Percentiles rank a stretch among this genome's conserved stretches.
Evolutionary conservation across 2,888 invertebrate genomes (phyloP).

Genomic region (Mythimna loreyi): DNA sequence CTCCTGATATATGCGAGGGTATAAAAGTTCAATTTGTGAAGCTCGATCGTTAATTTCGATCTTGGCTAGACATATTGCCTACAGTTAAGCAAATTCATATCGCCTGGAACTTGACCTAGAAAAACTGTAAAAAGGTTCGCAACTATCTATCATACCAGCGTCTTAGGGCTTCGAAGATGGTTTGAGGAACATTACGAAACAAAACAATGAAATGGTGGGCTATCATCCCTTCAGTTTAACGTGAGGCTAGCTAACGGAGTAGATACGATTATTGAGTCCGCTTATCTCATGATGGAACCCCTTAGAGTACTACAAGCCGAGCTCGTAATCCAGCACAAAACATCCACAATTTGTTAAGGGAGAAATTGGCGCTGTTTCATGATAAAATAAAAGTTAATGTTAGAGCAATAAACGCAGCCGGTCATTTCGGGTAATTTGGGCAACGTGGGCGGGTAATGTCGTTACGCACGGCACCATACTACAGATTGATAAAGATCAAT

Average conservation of each 20-base stretch:
- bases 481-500: conserved; percentile 51
- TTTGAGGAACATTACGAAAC: conserved; percentile 11
- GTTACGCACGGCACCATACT: conserved; percentile 39
- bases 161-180: conserved; percentile 8
- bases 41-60: conserved; percentile 45
- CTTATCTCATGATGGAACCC: background rate
- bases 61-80: conserved; percentile 42
- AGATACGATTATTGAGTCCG: background rate
- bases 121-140: conserved; percentile 39
- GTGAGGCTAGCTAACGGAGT: conserved; percentile 6
- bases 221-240: background rate
- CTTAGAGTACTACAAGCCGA: background rate
- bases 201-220: too few species aligned
- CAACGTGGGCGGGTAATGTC: conserved; percentile 35
- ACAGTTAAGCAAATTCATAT: conserved; percentile 47
- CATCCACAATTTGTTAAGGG: conserved; percentile 38
- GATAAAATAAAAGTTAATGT: conserved; percentile 66
- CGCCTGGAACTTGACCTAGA: conserved; percentile 41
- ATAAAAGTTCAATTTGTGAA: conserved; percentile 29
- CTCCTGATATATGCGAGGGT: conserved; percentile 5
- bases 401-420: conserved; percentile 59
- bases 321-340: conserved; percentile 20
- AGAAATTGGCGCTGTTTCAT: conserved; percentile 51
- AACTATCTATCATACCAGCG: conserved; percentile 23
- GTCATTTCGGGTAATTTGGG: conserved; percentile 54